Percentiles rank a stretch among this genome's conserved stretches.
These are phyloP conservation scores for Pheosia gnoma DNA, from an alignment of 2,888 invertebrate species.

Conservation along the genomic window DNA sequence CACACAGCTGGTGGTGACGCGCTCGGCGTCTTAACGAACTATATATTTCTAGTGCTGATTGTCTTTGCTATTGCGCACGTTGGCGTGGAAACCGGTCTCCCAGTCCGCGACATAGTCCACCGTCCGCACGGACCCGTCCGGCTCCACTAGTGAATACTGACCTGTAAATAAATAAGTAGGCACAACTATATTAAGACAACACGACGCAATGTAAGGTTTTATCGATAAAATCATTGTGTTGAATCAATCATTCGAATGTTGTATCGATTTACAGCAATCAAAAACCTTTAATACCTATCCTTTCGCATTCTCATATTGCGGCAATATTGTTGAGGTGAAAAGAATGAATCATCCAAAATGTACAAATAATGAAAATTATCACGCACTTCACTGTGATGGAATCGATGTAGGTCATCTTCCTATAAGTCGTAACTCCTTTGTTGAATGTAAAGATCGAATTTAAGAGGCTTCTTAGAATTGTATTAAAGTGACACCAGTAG, in stretches of 20 bases:
- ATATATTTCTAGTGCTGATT: conserved; percentile 60
- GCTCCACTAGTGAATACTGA: conserved; percentile 88
- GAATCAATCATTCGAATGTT: too few relatives aligned
- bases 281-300: neutral
- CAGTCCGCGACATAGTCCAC: conserved; percentile 91
- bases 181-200: conserved; percentile 11
- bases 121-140: conserved; percentile 89
- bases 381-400: neutral
- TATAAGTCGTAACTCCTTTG: too few relatives aligned
- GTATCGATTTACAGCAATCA: too few relatives aligned
- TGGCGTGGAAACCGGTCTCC: conserved; percentile 91
- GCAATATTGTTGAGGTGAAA: neutral
- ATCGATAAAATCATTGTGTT: too few relatives aligned
- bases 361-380: neutral
- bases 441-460: too few relatives aligned
- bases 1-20: conserved; percentile 20
- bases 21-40: conserved; percentile 27
- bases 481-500: too few relatives aligned
- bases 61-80: conserved; percentile 87
- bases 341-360: neutral
- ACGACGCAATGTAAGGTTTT: too few relatives aligned
- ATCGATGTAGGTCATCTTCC: neutral
- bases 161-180: conserved; percentile 58
- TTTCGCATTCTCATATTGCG: conserved; percentile 1
- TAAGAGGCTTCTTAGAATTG: too few relatives aligned